phyloP scores from a whole-genome alignment of 2,797 vertebrate species.

The Phoebastria nigripes region DNA sequence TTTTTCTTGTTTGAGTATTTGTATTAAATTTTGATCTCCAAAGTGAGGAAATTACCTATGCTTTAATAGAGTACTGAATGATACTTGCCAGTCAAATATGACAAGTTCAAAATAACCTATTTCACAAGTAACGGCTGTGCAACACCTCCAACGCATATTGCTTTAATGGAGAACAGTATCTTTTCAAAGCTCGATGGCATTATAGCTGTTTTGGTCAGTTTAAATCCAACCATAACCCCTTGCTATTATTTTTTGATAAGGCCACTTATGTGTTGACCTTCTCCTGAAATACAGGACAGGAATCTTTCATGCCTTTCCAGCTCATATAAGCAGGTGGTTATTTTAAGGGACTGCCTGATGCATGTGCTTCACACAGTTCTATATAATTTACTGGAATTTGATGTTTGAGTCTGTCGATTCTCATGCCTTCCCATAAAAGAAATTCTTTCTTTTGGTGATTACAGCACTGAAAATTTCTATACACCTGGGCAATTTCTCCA shows the following conservation, averaged over 20 bases:
- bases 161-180: background rate
- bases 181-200: background rate
- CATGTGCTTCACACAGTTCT: background rate
- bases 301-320: background rate
- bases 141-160: background rate
- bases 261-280: background rate
- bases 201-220: background rate
- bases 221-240: background rate
- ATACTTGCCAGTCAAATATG: background rate
- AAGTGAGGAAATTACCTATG: background rate
- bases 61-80: background rate
- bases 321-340: background rate
- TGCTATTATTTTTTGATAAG: background rate
- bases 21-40: background rate
- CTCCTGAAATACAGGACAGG: background rate
- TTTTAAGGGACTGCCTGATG: background rate
- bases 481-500: background rate
- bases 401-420: background rate
- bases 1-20: background rate
- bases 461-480: background rate
- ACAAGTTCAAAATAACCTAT: background rate
- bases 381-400: conserved; percentile 20
- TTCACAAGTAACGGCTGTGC: background rate
- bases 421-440: background rate
- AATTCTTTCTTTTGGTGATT: background rate